A percentile compares a stretch with the other conserved stretches of the same genome.
Evolutionary conservation across 2,797 vertebrate species (phyloP).

Genomic region (Parotocinclus haroldoi): DNA sequence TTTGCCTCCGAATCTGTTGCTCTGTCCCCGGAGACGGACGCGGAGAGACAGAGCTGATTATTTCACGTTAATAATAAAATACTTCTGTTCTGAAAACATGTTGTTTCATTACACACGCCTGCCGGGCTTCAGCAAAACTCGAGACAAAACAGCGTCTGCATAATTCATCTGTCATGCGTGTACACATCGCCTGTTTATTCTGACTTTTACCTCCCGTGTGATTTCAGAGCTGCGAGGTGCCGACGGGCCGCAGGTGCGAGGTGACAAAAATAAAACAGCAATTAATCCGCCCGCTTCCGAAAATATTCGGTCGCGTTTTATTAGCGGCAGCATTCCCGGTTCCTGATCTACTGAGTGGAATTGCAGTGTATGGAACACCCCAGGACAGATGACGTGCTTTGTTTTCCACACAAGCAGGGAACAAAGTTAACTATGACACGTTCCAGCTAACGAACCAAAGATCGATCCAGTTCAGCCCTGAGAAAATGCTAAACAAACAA

Average conservation of each 20-base stretch:
- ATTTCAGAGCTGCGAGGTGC: conserved; percentile 50
- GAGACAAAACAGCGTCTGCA: conserved; percentile 62
- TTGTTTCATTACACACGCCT: conserved; percentile 63
- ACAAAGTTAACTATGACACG: no score
- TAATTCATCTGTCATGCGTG: conserved; percentile 68
- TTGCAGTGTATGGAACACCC: no score
- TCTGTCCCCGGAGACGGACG: conserved; percentile 37
- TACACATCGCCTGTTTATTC: conserved; percentile 63
- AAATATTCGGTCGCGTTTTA: neutral
- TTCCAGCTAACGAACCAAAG: no score
- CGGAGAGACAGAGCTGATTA: conserved; percentile 44
- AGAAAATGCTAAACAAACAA: no score
- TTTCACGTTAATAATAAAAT: conserved; percentile 57
- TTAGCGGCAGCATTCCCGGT: no score
- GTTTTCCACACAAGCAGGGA: no score
- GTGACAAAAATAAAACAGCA: conserved; percentile 10
- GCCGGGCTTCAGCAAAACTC: conserved; percentile 53
- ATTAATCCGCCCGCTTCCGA: conserved; percentile 10
- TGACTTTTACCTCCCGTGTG: conserved; percentile 50
- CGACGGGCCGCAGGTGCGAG: conserved; percentile 38
- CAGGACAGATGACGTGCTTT: no score
- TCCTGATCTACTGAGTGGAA: no score
- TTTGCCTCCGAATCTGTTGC: conserved; percentile 29
- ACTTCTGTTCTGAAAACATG: conserved; percentile 34
- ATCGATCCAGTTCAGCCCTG: no score